These are phyloP conservation scores for Sciaenops ocellatus DNA, from an alignment of 2,797 vertebrate species.

Conservation along the genomic window DNA sequence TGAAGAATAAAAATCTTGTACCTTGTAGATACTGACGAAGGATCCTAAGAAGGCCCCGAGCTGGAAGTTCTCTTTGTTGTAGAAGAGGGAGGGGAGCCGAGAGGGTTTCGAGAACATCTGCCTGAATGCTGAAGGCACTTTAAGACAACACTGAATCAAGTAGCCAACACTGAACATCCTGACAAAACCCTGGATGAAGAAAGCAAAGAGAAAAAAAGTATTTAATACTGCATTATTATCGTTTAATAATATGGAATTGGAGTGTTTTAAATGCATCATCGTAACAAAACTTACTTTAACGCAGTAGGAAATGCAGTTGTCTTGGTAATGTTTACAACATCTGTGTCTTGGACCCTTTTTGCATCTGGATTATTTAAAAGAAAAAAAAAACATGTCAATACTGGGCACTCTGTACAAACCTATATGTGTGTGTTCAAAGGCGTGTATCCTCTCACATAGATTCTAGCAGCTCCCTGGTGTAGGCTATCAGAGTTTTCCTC, in stretches of 20 bases:
- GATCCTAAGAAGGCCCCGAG: slow-evolving; percentile 97
- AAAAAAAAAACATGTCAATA: slow-evolving; percentile 5
- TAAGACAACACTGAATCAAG: slow-evolving; percentile 98
- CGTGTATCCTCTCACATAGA: slow-evolving; percentile 87
- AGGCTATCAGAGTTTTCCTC: slow-evolving; percentile 78
- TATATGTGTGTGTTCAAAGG: neutral
- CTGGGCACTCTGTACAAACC: neutral
- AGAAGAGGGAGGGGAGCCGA: slow-evolving; percentile 93
- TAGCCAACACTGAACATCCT: slow-evolving; percentile 99
- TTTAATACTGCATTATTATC: neutral
- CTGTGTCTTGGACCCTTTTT: slow-evolving; percentile 96
- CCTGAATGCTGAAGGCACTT: slow-evolving; percentile 94
- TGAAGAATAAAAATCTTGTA: slow-evolving; percentile 63
- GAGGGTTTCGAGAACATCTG: slow-evolving; percentile 96
- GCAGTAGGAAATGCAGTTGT: slow-evolving; percentile 98
- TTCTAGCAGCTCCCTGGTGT: slow-evolving; percentile 89
- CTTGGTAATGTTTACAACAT: slow-evolving; percentile 98
- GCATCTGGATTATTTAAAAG: slow-evolving; percentile 88
- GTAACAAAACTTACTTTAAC: slow-evolving; percentile 90
- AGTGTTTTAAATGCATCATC: neutral
- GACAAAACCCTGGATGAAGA: slow-evolving; percentile 90
- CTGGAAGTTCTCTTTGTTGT: slow-evolving; percentile 99
- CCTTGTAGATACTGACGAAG: slow-evolving; percentile 99
- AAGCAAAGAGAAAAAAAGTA: neutral
- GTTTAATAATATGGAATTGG: neutral